Conservation (phyloP, 2,113 vertebrate genomes). For the Planiliza haematocheilus region DNA sequence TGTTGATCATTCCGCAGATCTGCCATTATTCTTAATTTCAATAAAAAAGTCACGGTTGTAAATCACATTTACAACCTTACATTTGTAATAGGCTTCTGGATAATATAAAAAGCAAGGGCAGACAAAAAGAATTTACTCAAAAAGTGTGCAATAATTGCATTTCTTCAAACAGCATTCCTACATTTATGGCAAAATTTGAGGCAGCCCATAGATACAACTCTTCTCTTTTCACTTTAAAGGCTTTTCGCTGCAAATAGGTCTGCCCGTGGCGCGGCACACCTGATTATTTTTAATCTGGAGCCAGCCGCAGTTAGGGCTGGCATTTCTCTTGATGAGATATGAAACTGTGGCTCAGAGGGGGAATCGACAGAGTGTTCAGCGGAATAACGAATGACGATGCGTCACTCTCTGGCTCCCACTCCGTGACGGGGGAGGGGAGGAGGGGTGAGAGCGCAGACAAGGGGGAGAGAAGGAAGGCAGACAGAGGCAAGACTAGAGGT, state of each 20-base stretch:
- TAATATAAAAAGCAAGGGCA: constrained; percentile 6
- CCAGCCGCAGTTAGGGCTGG: constrained; percentile 49
- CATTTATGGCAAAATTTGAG: constrained; percentile 36
- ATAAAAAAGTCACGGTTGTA: background rate
- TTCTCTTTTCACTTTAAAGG: constrained; percentile 38
- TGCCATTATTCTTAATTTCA: background rate
- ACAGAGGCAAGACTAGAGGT: constrained; percentile 14
- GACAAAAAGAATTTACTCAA: constrained; percentile 6
- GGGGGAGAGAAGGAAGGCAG: constrained; percentile 12
- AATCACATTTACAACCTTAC: background rate
- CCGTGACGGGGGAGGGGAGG: constrained; percentile 56
- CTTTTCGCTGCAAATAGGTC: constrained; percentile 48
- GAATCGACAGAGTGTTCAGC: constrained; percentile 77
- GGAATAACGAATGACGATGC: constrained; percentile 82
- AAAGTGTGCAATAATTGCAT: constrained; percentile 8
- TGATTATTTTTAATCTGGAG: constrained; percentile 72
- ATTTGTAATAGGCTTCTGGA: background rate
- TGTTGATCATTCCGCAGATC: background rate
- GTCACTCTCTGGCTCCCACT: constrained; percentile 64
- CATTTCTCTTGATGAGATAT: constrained; percentile 82
- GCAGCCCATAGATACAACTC: constrained; percentile 14
- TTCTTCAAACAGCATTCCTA: constrained; percentile 25
- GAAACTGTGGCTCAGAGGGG: constrained; percentile 73
- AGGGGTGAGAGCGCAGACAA: background rate
- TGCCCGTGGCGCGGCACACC: constrained; percentile 47